Percentiles rank a stretch among this genome's conserved stretches.
Evolutionary conservation across 1,140 invertebrate species (phyloP).

Genomic region (Tenebrio molitor): DNA sequence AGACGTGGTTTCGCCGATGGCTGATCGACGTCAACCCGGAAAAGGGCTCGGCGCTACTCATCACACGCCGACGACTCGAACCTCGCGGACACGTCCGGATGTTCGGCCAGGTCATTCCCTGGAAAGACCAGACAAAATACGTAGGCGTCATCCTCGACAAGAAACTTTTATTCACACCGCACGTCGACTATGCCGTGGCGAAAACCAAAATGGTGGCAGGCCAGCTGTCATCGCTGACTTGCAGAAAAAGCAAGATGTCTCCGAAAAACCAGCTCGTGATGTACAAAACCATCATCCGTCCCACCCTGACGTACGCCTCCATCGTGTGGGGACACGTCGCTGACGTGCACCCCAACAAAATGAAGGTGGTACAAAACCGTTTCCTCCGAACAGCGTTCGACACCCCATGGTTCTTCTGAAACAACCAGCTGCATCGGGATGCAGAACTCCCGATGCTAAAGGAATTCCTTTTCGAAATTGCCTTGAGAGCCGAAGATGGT

Average conservation of each 20-base stretch:
- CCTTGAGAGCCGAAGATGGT: not conserved
- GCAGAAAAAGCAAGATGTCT: slow-evolving; percentile 45
- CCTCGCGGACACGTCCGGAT: not conserved
- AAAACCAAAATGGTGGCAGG: slow-evolving; percentile 30
- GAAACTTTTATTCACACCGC: slow-evolving; percentile 39
- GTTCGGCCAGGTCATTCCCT: slow-evolving; percentile 23
- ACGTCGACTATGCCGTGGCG: slow-evolving; percentile 27
- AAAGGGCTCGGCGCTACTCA: slow-evolving; percentile 27
- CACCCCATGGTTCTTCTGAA: too few species aligned
- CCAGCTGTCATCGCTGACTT: slow-evolving; percentile 43
- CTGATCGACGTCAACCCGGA: slow-evolving; percentile 18
- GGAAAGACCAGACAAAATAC: slow-evolving; percentile 38
- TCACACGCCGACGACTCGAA: not conserved
- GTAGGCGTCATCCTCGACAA: slow-evolving; percentile 49
- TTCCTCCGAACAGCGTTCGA: slow-evolving; percentile 48
- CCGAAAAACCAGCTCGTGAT: slow-evolving; percentile 54
- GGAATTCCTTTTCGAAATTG: slow-evolving; percentile 34
- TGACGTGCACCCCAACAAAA: slow-evolving; percentile 37
- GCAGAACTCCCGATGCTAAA: slow-evolving; percentile 16
- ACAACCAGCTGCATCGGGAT: slow-evolving; percentile 40
- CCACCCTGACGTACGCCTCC: slow-evolving; percentile 48
- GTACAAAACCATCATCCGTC: slow-evolving; percentile 52
- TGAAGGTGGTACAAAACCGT: slow-evolving; percentile 58
- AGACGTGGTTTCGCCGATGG: slow-evolving; percentile 26
- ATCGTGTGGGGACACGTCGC: slow-evolving; percentile 48